Percentiles rank a stretch among this genome's conserved stretches.
phyloP scores from a whole-genome alignment of 2,113 vertebrate genomes.

The Sakesphorus luctuosus region DNA sequence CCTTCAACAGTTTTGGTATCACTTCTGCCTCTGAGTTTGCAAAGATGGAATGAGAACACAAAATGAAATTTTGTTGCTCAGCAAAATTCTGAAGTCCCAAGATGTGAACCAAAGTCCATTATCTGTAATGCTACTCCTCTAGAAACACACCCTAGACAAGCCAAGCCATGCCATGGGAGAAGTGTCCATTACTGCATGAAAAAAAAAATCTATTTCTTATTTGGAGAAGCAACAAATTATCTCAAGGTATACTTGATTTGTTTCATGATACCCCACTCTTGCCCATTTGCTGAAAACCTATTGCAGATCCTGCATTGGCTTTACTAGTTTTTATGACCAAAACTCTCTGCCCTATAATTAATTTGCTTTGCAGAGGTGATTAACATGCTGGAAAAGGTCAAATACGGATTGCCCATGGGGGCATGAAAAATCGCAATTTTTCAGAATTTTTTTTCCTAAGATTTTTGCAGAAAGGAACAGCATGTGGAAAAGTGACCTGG shows the following conservation, averaged over 20 bases:
- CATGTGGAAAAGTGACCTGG: neutral
- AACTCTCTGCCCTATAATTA: neutral
- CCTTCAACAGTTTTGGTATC: neutral
- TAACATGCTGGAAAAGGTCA: neutral
- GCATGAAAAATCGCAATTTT: neutral
- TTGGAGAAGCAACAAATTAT: neutral
- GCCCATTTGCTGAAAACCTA: neutral
- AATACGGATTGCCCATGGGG: neutral
- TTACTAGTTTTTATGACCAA: neutral
- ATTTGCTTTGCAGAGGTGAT: neutral
- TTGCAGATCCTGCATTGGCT: neutral
- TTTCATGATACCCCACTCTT: neutral
- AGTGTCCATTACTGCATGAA: neutral
- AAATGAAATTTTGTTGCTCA: neutral
- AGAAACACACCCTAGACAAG: neutral
- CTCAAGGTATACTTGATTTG: neutral
- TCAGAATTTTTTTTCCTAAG: neutral
- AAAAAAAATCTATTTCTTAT: neutral
- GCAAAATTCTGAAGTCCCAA: neutral
- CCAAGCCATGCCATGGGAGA: neutral
- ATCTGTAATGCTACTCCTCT: neutral
- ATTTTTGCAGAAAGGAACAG: neutral
- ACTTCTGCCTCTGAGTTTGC: neutral
- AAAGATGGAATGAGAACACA: neutral
- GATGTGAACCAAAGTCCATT: neutral